Evolutionary conservation across 2,888 invertebrate species (phyloP), one percentile per base, ranked within the genome.

Genomic region (Papilio gigon): DNA sequence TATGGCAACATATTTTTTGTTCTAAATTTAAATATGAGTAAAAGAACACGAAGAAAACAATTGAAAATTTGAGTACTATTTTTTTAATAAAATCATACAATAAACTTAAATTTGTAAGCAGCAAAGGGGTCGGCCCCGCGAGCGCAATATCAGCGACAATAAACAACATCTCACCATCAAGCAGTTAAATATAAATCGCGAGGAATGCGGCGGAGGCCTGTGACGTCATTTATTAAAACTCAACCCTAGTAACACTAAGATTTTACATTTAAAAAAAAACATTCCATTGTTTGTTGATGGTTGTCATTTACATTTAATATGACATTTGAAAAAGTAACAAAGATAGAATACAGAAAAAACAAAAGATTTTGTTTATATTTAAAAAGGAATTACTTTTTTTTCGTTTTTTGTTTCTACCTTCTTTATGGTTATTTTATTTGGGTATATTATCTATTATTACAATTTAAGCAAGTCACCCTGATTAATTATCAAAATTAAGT

Each of bases 81-180:
- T 33, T 60, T 56, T 30, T 17, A 56, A 47, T 4, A 47, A 60
- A 65, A 61, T 42, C 56, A 20, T 61, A 44, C 17, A 9, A 25
- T 42, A 44, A 56, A 62, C 8, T 25, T 62, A 22, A 67, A 67
- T 67, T 67, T 62, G 53, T 56, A 35, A 12, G 42, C 37, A 37
- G 61, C 62, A 50, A 68, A 68, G 58, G 56, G 68, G 56, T 63
- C 63, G 40, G 47, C 60, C 65, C 37, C 61, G 25, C 77, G 77
- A 77, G 75, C 74, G 78, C 81, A 84, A 88, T 87, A 87, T 87
- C 81, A 82, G 85, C 84, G 86, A 85, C 88, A 85, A 89, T 90
- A 89, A 89, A 89, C 88, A 89, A 89, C 87, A 77, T 74, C 79
- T 76, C 74, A 84, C 89, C 89, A 90, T 90, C 89, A 87, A 86